Evolutionary conservation across 2,797 vertebrate genomes (phyloP), one percentile per base, ranked within the genome.

Genomic region (Oreochromis grahami): DNA sequence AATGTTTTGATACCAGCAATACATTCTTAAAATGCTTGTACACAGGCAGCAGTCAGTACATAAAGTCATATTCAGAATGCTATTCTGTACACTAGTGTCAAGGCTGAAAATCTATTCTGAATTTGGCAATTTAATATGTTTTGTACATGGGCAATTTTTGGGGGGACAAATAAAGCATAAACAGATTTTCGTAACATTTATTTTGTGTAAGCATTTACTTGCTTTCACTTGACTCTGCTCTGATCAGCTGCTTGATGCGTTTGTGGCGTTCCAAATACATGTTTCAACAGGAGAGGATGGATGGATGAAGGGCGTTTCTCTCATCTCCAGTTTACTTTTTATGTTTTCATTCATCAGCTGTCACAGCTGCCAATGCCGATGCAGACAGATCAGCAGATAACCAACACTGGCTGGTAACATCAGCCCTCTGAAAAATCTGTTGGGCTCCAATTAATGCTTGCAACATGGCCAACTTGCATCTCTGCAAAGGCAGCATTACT

Each of bases 221-320:
- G 32, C 32, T 63, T 63, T 36, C 58, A 63, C 4, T 60, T 9
- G 29, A 60, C 56, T 60, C 55, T 58, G 6, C 32, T 63, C 6
- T 36, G 58, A n/a, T 63, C 4, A 63, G 58, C 58, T 63, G 11
- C 1, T n/a, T 12, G 32, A 63, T 63, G 58, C 1, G 2, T 21
- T 63, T 63, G 58, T n/a, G 32, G 17, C 19, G 34, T 63, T 36
- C 58, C 58, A 12, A n/a, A 36, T n/a, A 1, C 58, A n/a, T 36
- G 0, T 63, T 36, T 32, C 32, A 63, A n/a, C 58, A 63, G 32
- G 1, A 1, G 32, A 36, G 19, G 10, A n/a, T 0, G 4, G 32
- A 34, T 63, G 58, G 32, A 36, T 1, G 17, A 36, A 8, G 58
- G 29, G 6, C 2, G 17, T n/a, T 63, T 36, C 3, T 36, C 19